These are phyloP conservation scores for Plectrocnemia conspersa DNA, from an alignment of 1,140 invertebrate genomes.

Conservation along the genomic window DNA sequence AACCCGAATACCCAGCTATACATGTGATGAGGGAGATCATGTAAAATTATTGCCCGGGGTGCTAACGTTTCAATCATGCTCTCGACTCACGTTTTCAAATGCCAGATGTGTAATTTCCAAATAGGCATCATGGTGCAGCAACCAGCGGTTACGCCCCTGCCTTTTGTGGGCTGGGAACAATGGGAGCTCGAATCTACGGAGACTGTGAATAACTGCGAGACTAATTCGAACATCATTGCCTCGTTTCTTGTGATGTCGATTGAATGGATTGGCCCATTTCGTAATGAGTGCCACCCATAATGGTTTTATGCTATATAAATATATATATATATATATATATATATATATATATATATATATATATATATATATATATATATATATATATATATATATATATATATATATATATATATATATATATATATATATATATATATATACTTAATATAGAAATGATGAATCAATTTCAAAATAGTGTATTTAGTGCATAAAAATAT, in stretches of 20 bases:
- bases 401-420: too few relatives aligned
- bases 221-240: conserved; percentile 11
- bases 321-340: conserved; percentile 3
- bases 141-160: conserved; percentile 10
- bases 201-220: not conserved
- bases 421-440: too few relatives aligned
- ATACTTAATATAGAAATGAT: too few relatives aligned
- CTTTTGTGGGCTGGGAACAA: conserved; percentile 1
- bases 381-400: not conserved
- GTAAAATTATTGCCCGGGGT: not conserved
- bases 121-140: conserved; percentile 2
- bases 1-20: too few relatives aligned
- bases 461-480: too few relatives aligned
- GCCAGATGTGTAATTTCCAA: conserved; percentile 16
- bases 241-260: not conserved
- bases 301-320: not conserved
- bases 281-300: not conserved
- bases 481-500: too few relatives aligned
- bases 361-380: conserved; percentile 5
- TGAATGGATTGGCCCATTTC: too few relatives aligned
- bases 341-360: not conserved
- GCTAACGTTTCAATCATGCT: not conserved
- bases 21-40: too few relatives aligned
- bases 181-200: conserved; percentile 5
- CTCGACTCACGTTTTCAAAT: conserved; percentile 8